Percentiles rank a stretch among this genome's conserved stretches.
Evolutionary conservation across 1,140 invertebrate genomes (phyloP).

Genomic region (Homalodisca vitripennis): DNA sequence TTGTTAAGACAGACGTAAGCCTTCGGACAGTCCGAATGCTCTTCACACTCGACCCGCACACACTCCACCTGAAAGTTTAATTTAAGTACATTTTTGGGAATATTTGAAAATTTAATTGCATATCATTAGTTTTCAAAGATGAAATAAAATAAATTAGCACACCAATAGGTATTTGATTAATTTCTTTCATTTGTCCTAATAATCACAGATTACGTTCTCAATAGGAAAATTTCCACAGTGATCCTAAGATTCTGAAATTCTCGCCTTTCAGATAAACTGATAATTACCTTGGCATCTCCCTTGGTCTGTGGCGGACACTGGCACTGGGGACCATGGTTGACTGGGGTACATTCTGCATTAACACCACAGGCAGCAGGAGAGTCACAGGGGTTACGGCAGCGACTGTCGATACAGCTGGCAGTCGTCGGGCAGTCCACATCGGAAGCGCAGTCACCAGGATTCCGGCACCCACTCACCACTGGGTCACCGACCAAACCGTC

Average conservation of each 20-base stretch:
- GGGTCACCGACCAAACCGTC: conserved; percentile 80
- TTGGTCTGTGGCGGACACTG: conserved; percentile 71
- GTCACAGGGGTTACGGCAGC: conserved; percentile 80
- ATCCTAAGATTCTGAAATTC: neutral
- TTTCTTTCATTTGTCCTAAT: no score
- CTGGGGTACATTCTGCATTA: conserved; percentile 69
- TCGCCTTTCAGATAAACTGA: neutral
- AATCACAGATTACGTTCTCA: no score
- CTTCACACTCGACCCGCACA: conserved; percentile 70
- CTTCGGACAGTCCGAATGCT: conserved; percentile 69
- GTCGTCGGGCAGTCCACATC: conserved; percentile 76
- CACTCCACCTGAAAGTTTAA: conserved; percentile 63
- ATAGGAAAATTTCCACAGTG: no score
- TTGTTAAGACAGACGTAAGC: conserved; percentile 73
- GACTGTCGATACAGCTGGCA: conserved; percentile 72
- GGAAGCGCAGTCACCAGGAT: conserved; percentile 76
- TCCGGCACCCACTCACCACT: conserved; percentile 62
- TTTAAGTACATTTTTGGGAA: no score
- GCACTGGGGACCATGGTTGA: conserved; percentile 68
- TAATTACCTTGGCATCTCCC: conserved; percentile 63
- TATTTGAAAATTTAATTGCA: no score
- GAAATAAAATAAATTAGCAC: no score
- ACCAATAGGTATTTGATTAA: no score
- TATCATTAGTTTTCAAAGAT: no score
- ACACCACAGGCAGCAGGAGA: conserved; percentile 61